These are phyloP conservation scores for Zonitis immaculata DNA, from an alignment of 2,888 invertebrate genomes.

Conservation along the genomic window DNA sequence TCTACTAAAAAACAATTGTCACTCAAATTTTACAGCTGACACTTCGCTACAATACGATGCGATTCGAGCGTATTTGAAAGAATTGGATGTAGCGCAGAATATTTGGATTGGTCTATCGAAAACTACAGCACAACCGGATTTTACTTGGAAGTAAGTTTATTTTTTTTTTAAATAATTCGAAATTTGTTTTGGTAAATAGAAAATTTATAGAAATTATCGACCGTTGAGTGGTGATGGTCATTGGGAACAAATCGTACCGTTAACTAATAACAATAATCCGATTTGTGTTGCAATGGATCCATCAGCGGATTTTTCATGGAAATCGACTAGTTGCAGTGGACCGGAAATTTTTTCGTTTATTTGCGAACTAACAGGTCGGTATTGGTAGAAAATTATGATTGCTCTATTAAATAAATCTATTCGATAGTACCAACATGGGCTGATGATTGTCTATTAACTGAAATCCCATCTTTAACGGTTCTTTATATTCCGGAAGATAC, in stretches of 20 bases:
- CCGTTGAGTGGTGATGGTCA: constrained; percentile 62
- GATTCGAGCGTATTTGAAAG: constrained; percentile 70
- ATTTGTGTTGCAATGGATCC: constrained; percentile 74
- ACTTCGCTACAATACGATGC: constrained; percentile 74
- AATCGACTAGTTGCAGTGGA: constrained; percentile 68
- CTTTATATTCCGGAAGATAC: constrained; percentile 73
- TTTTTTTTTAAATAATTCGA: no score
- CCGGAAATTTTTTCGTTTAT: constrained; percentile 74
- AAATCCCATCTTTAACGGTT: constrained; percentile 67
- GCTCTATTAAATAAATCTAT: neutral
- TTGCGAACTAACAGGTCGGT: constrained; percentile 76
- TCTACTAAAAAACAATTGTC: neutral
- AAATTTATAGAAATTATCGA: constrained; percentile 57
- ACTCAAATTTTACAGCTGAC: constrained; percentile 59
- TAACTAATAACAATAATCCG: constrained; percentile 55
- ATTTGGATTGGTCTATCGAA: constrained; percentile 77
- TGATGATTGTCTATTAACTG: constrained; percentile 66
- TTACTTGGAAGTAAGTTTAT: constrained; percentile 79
- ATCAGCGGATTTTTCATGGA: constrained; percentile 73
- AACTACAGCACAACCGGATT: constrained; percentile 64
- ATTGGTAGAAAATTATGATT: constrained; percentile 44
- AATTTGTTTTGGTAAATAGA: neutral
- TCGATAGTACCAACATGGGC: constrained; percentile 70
- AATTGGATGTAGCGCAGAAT: constrained; percentile 69
- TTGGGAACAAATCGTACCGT: constrained; percentile 65